Conservation (phyloP, 2,888 invertebrate genomes). For the Pseudanteris insignis region DNA sequence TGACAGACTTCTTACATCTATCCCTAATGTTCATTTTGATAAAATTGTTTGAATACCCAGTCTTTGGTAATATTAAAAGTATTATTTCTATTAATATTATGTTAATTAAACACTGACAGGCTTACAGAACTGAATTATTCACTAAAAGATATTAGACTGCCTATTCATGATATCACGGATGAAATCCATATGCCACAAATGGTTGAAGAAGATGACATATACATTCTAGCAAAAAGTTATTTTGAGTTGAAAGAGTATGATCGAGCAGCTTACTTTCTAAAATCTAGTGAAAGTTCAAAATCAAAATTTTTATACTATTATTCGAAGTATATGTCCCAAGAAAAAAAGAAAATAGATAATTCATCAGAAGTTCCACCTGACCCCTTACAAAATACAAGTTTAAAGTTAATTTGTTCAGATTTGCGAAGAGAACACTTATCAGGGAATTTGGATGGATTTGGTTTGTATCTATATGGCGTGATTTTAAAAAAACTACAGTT, state of each 20-base stretch:
- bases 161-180: constrained; percentile 68
- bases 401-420: constrained; percentile 71
- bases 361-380: constrained; percentile 77
- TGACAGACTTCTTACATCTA: no score
- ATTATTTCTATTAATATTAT: not conserved
- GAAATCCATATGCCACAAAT: constrained; percentile 67
- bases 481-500: constrained; percentile 88
- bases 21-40: no score
- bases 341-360: constrained; percentile 89
- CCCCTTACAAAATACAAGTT: constrained; percentile 67
- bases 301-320: constrained; percentile 87
- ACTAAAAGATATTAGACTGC: constrained; percentile 73
- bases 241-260: constrained; percentile 93
- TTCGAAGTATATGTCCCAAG: constrained; percentile 86
- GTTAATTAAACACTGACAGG: constrained; percentile 64
- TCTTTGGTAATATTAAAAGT: not conserved
- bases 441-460: constrained; percentile 84
- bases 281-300: constrained; percentile 75
- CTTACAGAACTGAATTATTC: constrained; percentile 85
- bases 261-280: constrained; percentile 82
- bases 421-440: constrained; percentile 71
- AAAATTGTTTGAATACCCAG: no score
- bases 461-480: constrained; percentile 89
- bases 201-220: constrained; percentile 76
- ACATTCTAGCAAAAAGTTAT: constrained; percentile 84